A percentile compares a stretch with the other conserved stretches of the same genome.
Conservation (phyloP, 2,888 invertebrate genomes). For the Mystacides longicornis region DNA sequence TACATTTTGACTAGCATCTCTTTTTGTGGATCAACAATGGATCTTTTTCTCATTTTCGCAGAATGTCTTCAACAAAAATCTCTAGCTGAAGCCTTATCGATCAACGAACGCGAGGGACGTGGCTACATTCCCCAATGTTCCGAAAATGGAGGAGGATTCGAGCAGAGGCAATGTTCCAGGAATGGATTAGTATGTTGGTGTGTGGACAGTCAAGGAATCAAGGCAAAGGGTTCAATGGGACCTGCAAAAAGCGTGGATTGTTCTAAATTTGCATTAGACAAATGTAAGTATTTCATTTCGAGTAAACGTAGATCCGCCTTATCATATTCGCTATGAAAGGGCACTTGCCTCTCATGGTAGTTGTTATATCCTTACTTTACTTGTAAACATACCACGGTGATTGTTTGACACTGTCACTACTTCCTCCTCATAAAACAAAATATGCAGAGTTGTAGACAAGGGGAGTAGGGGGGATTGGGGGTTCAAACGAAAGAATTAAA, state of each 20-base stretch:
- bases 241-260: conserved; percentile 65
- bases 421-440: too few species aligned
- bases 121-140: conserved; percentile 81
- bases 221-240: conserved; percentile 73
- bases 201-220: conserved; percentile 70
- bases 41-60: conserved; percentile 17
- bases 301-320: too few species aligned
- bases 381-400: too few species aligned
- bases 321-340: too few species aligned
- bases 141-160: conserved; percentile 60
- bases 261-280: conserved; percentile 24
- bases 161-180: conserved; percentile 70
- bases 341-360: too few species aligned
- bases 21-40: background rate
- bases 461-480: too few species aligned
- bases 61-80: conserved; percentile 72
- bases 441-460: too few species aligned
- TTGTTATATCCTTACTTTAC: too few species aligned
- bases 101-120: conserved; percentile 71
- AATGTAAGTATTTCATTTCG: conserved; percentile 7
- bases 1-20: background rate
- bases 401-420: too few species aligned
- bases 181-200: conserved; percentile 87
- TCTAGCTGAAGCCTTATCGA: conserved; percentile 66
- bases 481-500: too few species aligned